Evolutionary conservation across 2,113 vertebrate species (phyloP), one percentile per base, ranked within the genome.

Genomic region (Mionectes macconnelli): DNA sequence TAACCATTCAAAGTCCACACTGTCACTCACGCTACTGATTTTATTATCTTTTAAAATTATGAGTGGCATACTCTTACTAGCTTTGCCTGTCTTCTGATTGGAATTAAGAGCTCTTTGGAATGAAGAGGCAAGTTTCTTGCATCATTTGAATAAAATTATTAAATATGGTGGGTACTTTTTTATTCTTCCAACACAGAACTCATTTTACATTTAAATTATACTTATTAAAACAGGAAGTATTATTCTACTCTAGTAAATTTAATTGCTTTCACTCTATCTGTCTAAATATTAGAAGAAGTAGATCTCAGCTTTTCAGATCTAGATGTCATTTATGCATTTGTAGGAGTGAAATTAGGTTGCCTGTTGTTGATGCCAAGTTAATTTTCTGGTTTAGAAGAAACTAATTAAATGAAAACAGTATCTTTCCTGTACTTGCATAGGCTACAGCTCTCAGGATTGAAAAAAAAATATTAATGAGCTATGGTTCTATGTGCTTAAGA

Each of bases 171-270:
- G 31, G 22, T 90, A 39, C 37, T 35, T 69, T 59, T 72, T 85
- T 62, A 72, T 62, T 70, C 56, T 63, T 55, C 33, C 60, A 67
- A 27, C 55, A 25, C 6, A 49, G 40, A 59, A 78, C 64, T 89
- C 33, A 57, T 31, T 89, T 89, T 92, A 77, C 94, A 94, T 94
- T 91, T 95, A 86, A 85, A 92, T 85, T 67, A 35, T 33, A 24
- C 62, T 66, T 56, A 92, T 75, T 96, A 64, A 89, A 94, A 23
- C 47, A 60, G 62, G 56, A 87, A 64, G 60, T 52, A 53, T 87
- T 91, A 56, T 78, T 80, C 56, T 94, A 30, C 62, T 20, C 53
- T 52, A 68, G 35, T 92, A 89, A 74, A 72, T 66, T 40, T 77
- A 94, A 92, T 81, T 91, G 89, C 80, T 93, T 91, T 91, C 19